A percentile compares a stretch with the other conserved stretches of the same genome.
Conservation (phyloP, 2,888 invertebrate species). For the Sphinx pinastri region DNA sequence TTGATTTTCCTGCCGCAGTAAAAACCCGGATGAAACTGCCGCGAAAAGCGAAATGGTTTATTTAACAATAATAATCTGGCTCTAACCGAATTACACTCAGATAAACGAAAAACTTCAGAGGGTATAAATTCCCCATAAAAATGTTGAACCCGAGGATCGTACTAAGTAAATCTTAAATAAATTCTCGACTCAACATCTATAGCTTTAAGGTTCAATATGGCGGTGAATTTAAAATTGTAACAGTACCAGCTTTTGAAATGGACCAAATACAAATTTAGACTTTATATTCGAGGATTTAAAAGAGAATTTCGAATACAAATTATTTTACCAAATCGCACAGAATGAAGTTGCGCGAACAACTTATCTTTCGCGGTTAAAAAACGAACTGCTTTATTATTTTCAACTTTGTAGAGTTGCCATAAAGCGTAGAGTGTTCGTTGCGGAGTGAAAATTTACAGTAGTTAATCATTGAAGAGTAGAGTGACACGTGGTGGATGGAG, state of each 20-base stretch:
- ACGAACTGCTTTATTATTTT: neutral
- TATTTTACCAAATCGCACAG: neutral
- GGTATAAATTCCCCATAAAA: slow-evolving; percentile 22
- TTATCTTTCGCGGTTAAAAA: neutral
- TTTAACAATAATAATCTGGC: slow-evolving; percentile 23
- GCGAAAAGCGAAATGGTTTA: slow-evolving; percentile 14
- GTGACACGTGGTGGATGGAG: slow-evolving; percentile 32
- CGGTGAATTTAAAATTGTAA: neutral
- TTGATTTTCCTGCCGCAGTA: neutral
- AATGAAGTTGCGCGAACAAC: slow-evolving; percentile 1
- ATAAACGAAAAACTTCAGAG: slow-evolving; percentile 24
- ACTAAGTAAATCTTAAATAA: neutral
- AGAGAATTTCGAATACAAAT: neutral
- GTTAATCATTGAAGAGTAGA: slow-evolving; percentile 30
- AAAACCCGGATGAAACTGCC: neutral
- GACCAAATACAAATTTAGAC: neutral
- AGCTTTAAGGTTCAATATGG: slow-evolving; percentile 7
- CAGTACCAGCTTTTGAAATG: neutral
- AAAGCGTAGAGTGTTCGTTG: neutral
- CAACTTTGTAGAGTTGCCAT: neutral
- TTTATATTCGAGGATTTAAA: neutral
- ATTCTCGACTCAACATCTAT: neutral
- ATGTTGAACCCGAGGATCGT: slow-evolving; percentile 4
- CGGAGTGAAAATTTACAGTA: slow-evolving; percentile 4
- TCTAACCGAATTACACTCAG: slow-evolving; percentile 20